Base-by-base conservation (phyloP, 2,888 invertebrate genomes). In the Folsomia manolachei region DNA sequence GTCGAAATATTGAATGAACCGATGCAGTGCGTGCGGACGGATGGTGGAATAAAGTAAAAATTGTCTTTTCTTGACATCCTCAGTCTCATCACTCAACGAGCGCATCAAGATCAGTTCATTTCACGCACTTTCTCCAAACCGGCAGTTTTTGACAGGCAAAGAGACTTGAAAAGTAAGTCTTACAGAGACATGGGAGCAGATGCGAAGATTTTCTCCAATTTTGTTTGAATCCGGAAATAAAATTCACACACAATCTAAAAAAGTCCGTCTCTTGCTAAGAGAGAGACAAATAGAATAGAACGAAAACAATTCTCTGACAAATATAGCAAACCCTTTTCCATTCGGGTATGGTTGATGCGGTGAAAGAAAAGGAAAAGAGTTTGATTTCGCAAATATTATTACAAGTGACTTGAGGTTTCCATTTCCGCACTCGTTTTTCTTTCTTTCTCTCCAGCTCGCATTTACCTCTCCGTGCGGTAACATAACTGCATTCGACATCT, bases 341-440 rank as follows among this genome's bases (percentile, higher is more conserved):
- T 21, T 56, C 56, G 19, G 21, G 7, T 56, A 56, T 56, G 7
- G 56, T 56, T n/a, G 18, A 56, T 7, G 4, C n/a, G 18, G 18
- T 56, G 27, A 70, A 64, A 63, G 56, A n/a, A n/a, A n/a, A n/a
- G 53, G 53, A 19, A 23, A 25, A 71, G 63, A 66, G 27, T 25
- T 39, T 19, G 56, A 56, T 56, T 56, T 56, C 56, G 56, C 56
- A 56, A 56, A 56, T 56, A 56, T 56, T 67, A 67, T 67, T 67
- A 67, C 24, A 26, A 56, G 56, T 60, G 39, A 51, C 65, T 52
- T 66, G 65, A 21, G 65, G 65, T 52, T 66, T 66, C 52, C 39
- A 66, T 66, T 66, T 66, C 65, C 65, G 72, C 69, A 70, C 70
- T 70, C 60, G 64, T 60, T 66, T 69, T 60, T 60, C 60, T n/a